phyloP scores from a whole-genome alignment of 2,113 vertebrate species.

The Saimiri boliviensis region DNA sequence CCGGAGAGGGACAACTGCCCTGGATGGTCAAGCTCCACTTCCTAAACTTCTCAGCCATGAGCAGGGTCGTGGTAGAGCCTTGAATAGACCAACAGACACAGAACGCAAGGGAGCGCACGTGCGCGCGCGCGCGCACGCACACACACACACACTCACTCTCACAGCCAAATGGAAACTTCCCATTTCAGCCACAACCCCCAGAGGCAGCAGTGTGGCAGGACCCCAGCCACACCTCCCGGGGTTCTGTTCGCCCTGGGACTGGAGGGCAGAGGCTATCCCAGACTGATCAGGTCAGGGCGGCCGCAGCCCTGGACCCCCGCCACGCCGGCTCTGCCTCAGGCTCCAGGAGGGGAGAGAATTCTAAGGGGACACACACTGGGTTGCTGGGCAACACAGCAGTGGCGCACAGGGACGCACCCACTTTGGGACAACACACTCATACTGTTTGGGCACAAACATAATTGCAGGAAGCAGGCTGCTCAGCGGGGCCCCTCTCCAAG shows the following conservation, averaged over 20 bases:
- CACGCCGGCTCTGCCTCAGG: background rate
- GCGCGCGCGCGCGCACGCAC: accelerated
- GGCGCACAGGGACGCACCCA: background rate
- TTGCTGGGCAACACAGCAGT: background rate
- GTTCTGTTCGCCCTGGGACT: background rate
- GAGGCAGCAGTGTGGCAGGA: background rate
- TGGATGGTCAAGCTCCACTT: background rate
- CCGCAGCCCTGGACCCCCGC: background rate
- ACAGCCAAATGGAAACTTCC: background rate
- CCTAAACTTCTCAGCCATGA: background rate
- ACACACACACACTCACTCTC: background rate
- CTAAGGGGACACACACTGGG: background rate
- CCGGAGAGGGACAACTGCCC: background rate
- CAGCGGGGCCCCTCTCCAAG: accelerated
- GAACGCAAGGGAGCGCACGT: background rate
- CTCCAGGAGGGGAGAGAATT: background rate
- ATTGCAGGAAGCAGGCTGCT: background rate
- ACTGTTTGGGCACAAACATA: background rate
- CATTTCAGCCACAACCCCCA: background rate
- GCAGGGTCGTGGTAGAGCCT: background rate
- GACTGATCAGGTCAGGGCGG: background rate
- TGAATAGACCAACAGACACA: background rate
- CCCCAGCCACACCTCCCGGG: accelerated
- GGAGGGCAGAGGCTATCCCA: background rate
- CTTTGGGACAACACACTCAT: background rate